A percentile compares a stretch with the other conserved stretches of the same genome.
phyloP scores from a whole-genome alignment of 1,140 invertebrate species.

The Matsumurasca onukii region DNA sequence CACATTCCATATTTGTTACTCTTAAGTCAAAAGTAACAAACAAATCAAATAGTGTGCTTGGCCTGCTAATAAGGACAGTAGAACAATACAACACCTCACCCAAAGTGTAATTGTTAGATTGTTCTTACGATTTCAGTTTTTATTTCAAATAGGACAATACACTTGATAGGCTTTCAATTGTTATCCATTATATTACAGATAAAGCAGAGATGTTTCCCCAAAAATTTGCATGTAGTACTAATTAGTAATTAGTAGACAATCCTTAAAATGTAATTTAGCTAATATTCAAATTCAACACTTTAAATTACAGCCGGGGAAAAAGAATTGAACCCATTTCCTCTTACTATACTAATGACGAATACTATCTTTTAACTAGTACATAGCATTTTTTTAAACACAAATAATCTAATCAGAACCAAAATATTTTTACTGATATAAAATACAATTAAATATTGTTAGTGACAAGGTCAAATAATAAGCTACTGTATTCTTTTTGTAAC shows the following conservation, averaged over 20 bases:
- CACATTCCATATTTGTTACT: slow-evolving; percentile 24
- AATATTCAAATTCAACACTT: background rate
- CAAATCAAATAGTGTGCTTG: background rate
- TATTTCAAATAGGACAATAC: too few species aligned
- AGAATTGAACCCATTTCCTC: background rate
- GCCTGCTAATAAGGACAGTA: too few species aligned
- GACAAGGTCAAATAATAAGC: too few species aligned
- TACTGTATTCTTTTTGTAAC: too few species aligned
- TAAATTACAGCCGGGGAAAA: background rate
- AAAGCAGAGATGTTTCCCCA: background rate
- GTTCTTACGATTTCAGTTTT: too few species aligned
- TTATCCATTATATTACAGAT: too few species aligned
- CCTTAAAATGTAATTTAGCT: background rate
- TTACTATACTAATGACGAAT: slow-evolving; percentile 3
- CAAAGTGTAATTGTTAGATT: too few species aligned
- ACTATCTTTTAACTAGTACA: background rate
- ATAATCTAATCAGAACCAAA: background rate
- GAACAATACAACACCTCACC: too few species aligned
- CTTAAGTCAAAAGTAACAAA: background rate
- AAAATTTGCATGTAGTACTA: background rate
- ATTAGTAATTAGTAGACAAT: background rate
- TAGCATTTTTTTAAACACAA: slow-evolving; percentile 2
- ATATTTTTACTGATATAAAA: slow-evolving; percentile 11
- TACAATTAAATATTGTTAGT: too few species aligned
- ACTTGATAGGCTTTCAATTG: too few species aligned